Percentiles rank a stretch among this genome's conserved stretches.
Evolutionary conservation across 2,113 vertebrate species (phyloP).

Genomic region (Neoarius graeffei): DNA sequence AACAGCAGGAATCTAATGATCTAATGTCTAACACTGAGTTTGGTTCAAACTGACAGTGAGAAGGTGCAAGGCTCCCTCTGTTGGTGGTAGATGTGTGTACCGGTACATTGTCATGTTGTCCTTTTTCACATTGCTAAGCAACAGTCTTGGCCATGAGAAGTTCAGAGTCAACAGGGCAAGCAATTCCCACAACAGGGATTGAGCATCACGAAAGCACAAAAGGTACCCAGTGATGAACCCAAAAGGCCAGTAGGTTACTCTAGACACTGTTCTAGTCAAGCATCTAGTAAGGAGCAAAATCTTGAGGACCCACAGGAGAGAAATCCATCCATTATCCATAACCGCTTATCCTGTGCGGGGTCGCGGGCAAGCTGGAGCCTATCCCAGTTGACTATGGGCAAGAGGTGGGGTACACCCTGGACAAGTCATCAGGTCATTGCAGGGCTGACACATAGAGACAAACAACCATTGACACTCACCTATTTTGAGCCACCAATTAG

Average conservation of each 20-base stretch:
- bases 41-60: neutral
- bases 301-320: neutral
- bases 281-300: neutral
- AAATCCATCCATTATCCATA: no score
- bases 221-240: neutral
- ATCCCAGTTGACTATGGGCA: no score
- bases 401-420: no score
- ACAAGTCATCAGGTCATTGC: no score
- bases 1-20: neutral
- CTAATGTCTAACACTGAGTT: neutral
- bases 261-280: neutral
- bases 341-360: no score
- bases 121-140: neutral
- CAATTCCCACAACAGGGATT: neutral
- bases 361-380: no score
- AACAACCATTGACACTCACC: no score
- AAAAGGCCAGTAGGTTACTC: neutral
- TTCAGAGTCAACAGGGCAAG: neutral
- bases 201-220: neutral
- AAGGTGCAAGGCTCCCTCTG: constrained; percentile 19
- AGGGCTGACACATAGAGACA: no score
- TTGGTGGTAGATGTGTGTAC: neutral
- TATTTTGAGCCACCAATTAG: no score
- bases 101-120: neutral
- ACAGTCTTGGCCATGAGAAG: neutral